Conservation (phyloP, 2,888 invertebrate species). For the Thalpophila matura region DNA sequence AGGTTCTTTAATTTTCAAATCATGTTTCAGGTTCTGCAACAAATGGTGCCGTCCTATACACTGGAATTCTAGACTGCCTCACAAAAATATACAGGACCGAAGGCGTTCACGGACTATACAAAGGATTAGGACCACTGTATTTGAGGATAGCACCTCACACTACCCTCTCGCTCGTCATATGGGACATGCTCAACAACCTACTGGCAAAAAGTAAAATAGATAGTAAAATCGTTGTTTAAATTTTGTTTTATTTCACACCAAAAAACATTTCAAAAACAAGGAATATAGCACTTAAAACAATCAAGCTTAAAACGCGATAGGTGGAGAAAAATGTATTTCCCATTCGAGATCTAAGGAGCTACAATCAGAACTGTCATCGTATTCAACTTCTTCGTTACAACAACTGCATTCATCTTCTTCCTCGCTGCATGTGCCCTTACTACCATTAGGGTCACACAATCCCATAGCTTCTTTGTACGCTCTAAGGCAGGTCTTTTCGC, state of each 20-base stretch:
- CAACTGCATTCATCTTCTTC: conserved; percentile 67
- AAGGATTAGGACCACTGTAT: conserved; percentile 94
- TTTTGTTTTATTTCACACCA: conserved; percentile 50
- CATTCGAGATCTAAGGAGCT: conserved; percentile 82
- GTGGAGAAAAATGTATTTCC: conserved; percentile 85
- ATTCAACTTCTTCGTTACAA: conserved; percentile 54
- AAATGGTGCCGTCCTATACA: conserved; percentile 92
- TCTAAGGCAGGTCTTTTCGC: conserved; percentile 75
- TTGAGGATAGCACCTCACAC: conserved; percentile 95
- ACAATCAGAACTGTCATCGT: conserved; percentile 71
- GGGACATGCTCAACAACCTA: conserved; percentile 91
- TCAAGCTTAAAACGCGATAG: conserved; percentile 59
- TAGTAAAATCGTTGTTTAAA: conserved; percentile 52
- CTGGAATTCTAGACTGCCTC: conserved; percentile 94
- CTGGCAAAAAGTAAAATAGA: conserved; percentile 74
- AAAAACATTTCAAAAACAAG: conserved; percentile 4
- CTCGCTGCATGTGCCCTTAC: conserved; percentile 62
- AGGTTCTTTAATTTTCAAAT: background rate
- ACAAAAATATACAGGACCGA: conserved; percentile 94
- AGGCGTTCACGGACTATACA: conserved; percentile 95
- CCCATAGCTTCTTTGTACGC: conserved; percentile 77
- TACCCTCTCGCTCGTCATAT: conserved; percentile 94
- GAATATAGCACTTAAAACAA: conserved; percentile 10
- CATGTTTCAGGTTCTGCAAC: conserved; percentile 90
- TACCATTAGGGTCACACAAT: conserved; percentile 64